Percentiles rank a stretch among this genome's conserved stretches.
phyloP scores from a whole-genome alignment of 2,113 vertebrate species.

The Eptesicus fuscus region DNA sequence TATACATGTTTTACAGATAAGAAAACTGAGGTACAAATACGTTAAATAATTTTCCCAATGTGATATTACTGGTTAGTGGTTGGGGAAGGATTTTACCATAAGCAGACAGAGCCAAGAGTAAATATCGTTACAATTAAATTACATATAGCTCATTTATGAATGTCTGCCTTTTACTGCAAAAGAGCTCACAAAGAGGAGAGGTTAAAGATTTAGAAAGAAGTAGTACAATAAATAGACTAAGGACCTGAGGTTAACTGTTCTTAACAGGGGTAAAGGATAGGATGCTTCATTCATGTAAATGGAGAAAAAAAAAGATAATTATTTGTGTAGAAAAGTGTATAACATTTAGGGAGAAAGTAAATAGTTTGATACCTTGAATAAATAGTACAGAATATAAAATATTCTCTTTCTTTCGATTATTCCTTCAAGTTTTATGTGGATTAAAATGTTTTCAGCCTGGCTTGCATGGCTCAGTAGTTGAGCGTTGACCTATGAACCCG shows the following conservation, averaged over 20 bases:
- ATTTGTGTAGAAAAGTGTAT: background rate
- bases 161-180: background rate
- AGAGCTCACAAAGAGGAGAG: background rate
- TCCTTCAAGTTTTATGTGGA: background rate
- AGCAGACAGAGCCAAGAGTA: background rate
- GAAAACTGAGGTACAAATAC: background rate
- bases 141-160: background rate
- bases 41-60: background rate
- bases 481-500: too few species aligned
- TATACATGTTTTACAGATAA: background rate
- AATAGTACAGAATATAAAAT: background rate
- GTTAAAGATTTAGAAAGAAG: background rate
- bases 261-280: background rate
- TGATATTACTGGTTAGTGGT: background rate
- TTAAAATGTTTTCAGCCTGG: background rate
- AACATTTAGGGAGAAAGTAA: background rate
- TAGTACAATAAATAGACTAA: background rate
- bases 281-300: background rate
- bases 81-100: background rate
- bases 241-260: background rate
- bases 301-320: background rate
- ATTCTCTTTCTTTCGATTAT: background rate
- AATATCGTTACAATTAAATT: background rate
- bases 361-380: background rate
- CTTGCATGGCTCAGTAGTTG: too few species aligned